phyloP scores from a whole-genome alignment of 1,140 invertebrate genomes.

The Bombus sylvicola region DNA sequence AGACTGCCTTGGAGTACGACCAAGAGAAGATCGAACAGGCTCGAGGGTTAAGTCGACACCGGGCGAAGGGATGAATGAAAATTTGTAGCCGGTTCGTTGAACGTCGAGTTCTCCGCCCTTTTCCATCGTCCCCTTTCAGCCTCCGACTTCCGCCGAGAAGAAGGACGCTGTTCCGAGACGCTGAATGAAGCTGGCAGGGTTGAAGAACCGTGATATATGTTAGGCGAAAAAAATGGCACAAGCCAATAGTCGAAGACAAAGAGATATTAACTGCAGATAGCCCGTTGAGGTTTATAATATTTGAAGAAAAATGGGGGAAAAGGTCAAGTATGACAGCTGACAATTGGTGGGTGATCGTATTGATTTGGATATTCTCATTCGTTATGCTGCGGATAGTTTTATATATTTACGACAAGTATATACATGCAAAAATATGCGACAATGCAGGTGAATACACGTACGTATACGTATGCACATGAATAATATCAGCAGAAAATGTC shows the following conservation, averaged over 20 bases:
- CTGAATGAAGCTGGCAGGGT: conserved; percentile 13
- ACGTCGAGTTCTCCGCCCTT: neutral
- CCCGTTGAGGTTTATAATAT: neutral
- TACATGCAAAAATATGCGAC: no score
- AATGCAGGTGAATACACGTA: no score
- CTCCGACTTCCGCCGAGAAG: conserved; percentile 28
- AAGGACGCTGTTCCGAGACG: neutral
- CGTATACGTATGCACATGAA: no score
- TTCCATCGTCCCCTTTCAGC: conserved; percentile 5
- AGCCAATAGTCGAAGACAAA: neutral
- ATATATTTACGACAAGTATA: no score
- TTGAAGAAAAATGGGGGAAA: neutral
- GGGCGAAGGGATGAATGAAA: conserved; percentile 50
- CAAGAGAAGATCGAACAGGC: neutral
- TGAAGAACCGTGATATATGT: neutral
- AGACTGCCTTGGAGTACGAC: neutral
- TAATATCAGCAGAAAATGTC: no score
- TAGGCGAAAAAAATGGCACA: neutral
- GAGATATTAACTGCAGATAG: neutral
- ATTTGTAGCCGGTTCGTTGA: conserved; percentile 43
- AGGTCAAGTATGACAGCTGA: neutral
- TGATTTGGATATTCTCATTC: no score
- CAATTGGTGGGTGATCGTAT: no score
- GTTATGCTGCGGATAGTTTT: no score
- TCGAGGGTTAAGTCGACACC: conserved; percentile 13